Base-by-base conservation (phyloP, 2,797 vertebrate species). In the Crax fasciolata region DNA sequence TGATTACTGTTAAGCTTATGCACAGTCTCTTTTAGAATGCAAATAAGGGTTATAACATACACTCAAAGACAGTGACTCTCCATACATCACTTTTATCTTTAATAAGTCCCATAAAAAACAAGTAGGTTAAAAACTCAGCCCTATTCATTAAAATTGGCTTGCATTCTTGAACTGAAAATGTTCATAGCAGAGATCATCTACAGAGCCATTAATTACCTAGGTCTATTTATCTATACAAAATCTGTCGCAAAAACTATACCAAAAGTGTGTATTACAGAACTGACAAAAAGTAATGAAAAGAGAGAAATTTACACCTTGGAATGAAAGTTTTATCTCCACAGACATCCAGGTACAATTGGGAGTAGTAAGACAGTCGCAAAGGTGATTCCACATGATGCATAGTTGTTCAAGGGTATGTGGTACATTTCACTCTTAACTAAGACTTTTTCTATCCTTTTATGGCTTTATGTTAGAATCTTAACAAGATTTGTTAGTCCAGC, bases 401-500 rank as follows among this genome's bases (percentile, higher is more conserved):
- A 78, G 35, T 65, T 90, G 65, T 97, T 96, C 16, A 83, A 92
- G 89, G 91, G 84, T 58, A 73, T 67, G 55, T 77, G 84, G 77
- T 63, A 74, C 52, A 92, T 93, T 90, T 95, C 79, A 94, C 77
- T 95, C 93, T 90, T 91, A 87, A 84, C 78, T 82, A 90, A 93
- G 89, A 95, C 48, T 96, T 84, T 62, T 82, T 44, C 48, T 83
- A 43, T 78, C 48, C 84, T 93, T 96, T 94, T 90, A 95, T 86
- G 85, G 66, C 30, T 94, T 95, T 94, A 91, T 87, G 78, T 86
- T 87, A 72, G 84, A 93, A 92, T 87, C 65, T 87, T 94, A 96
- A 95, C 38, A 86, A 87, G 76, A 91, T 95, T 97, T 95, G 84
- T 93, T 94, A 97, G 95, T 95, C 92, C 89, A 89, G 71, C 70